These are phyloP conservation scores for Chrysotoxum bicinctum DNA, from an alignment of 2,888 invertebrate species.

Conservation along the genomic window DNA sequence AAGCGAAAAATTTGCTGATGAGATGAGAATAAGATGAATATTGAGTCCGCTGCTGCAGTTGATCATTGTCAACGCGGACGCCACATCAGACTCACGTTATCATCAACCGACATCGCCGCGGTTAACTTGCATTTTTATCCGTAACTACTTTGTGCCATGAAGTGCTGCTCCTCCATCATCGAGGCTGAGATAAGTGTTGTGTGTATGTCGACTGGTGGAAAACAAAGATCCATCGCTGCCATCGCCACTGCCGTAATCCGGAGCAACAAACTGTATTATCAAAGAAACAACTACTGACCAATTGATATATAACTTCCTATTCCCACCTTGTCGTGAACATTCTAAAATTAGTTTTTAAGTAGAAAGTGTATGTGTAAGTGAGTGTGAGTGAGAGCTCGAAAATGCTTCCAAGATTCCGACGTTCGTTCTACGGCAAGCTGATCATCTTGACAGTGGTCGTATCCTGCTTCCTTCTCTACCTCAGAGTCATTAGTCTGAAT, in stretches of 20 bases:
- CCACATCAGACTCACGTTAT: constrained; percentile 36
- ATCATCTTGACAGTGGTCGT: constrained; percentile 79
- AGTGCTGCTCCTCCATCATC: constrained; percentile 44
- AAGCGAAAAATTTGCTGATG: constrained; percentile 39
- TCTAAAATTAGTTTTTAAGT: constrained; percentile 44
- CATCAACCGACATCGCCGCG: constrained; percentile 13
- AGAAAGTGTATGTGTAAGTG: constrained; percentile 39
- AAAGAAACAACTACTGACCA: constrained; percentile 54
- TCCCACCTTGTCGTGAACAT: constrained; percentile 33
- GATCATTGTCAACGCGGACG: constrained; percentile 28
- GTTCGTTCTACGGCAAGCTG: constrained; percentile 80
- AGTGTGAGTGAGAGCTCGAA: constrained; percentile 53
- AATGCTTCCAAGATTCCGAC: constrained; percentile 80
- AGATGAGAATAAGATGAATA: constrained; percentile 67
- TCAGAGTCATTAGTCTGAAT: constrained; percentile 76
- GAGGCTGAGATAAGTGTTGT: constrained; percentile 40
- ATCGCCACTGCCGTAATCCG: constrained; percentile 34
- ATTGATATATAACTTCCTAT: constrained; percentile 49
- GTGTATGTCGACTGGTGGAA: constrained; percentile 31
- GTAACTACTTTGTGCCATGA: constrained; percentile 64
- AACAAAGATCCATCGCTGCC: constrained; percentile 17
- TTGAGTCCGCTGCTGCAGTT: constrained; percentile 12
- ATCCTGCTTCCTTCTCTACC: constrained; percentile 79
- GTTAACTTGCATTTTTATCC: constrained; percentile 23
- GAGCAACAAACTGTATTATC: constrained; percentile 46